Percentiles rank a stretch among this genome's conserved stretches.
These are phyloP conservation scores for Hemiscyllium ocellatum DNA, from an alignment of 2,113 vertebrate species.

Conservation along the genomic window DNA sequence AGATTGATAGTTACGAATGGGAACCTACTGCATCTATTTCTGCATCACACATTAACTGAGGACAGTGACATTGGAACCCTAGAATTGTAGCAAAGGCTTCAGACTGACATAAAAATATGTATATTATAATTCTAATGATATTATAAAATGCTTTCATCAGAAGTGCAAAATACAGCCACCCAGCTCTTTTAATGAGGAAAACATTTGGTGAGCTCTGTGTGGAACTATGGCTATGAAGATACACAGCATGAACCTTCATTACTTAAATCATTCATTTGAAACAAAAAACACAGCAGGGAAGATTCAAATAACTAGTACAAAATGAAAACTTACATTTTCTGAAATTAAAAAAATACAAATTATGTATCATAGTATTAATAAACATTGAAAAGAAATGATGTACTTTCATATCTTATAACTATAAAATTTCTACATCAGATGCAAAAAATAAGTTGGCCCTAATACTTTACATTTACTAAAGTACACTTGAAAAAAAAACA, in stretches of 20 bases:
- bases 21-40: neutral
- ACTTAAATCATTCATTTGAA: neutral
- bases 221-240: neutral
- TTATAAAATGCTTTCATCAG: neutral
- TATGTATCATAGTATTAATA: neutral
- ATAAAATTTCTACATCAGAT: neutral
- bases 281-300: neutral
- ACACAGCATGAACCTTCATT: neutral
- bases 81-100: neutral
- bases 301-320: slow-evolving; percentile 1
- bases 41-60: neutral
- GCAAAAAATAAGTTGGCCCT: neutral
- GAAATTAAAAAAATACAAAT: neutral
- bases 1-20: neutral
- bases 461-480: neutral
- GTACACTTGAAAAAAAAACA: neutral
- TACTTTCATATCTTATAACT: neutral
- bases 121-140: neutral
- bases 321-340: neutral
- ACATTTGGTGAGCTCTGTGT: neutral
- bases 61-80: neutral
- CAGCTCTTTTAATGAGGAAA: neutral
- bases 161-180: neutral
- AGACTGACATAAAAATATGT: neutral
- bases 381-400: neutral